Evolutionary conservation across 2,888 invertebrate species (phyloP).

Genomic region (Ormyrus nitidulus): DNA sequence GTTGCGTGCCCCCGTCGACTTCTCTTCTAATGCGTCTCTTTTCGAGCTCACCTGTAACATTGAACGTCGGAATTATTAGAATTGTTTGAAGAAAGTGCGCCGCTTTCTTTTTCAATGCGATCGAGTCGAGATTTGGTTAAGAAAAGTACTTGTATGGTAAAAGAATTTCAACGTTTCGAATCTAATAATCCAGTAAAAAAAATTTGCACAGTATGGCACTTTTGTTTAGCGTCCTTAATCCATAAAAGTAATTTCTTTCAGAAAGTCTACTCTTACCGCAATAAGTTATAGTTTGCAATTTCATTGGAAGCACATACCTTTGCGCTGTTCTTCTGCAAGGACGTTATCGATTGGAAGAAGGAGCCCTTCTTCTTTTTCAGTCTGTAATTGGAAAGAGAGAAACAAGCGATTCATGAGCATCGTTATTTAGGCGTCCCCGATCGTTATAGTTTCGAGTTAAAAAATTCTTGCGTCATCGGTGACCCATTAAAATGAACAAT

Average conservation of each 20-base stretch:
- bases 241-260: too few relatives aligned
- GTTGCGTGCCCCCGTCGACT: conserved; percentile 95
- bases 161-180: too few relatives aligned
- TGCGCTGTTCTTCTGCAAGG: conserved; percentile 97
- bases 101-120: too few relatives aligned
- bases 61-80: not conserved
- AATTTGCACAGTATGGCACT: too few relatives aligned
- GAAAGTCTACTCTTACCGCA: too few relatives aligned
- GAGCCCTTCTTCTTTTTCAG: conserved; percentile 97
- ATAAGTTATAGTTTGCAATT: not conserved
- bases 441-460: too few relatives aligned
- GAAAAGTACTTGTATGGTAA: too few relatives aligned
- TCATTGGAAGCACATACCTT: conserved; percentile 79
- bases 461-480: too few relatives aligned
- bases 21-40: conserved; percentile 93
- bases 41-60: conserved; percentile 84
- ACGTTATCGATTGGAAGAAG: conserved; percentile 96
- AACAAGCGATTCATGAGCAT: conserved; percentile 5
- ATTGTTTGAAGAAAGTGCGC: not conserved
- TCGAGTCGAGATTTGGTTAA: too few relatives aligned
- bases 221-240: too few relatives aligned
- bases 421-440: not conserved
- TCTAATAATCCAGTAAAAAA: too few relatives aligned
- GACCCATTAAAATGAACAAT: too few relatives aligned
- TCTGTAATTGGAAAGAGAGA: conserved; percentile 76